phyloP scores from a whole-genome alignment of 2,113 vertebrate species.

The Prunella fulvescens region DNA sequence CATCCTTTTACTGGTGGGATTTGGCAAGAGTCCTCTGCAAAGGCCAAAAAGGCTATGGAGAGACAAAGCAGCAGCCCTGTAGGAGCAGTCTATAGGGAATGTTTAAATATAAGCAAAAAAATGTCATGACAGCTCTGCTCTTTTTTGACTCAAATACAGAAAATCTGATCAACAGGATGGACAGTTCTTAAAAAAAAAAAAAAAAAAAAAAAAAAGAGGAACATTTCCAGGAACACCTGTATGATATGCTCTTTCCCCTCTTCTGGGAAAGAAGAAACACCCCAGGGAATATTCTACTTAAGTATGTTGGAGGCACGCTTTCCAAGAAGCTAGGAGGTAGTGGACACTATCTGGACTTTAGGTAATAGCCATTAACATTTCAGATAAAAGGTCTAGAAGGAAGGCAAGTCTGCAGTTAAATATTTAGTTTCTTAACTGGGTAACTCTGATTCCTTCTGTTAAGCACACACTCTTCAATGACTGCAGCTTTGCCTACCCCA shows the following conservation, averaged over 20 bases:
- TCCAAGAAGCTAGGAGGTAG: neutral
- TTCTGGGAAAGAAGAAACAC: neutral
- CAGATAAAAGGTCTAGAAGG: neutral
- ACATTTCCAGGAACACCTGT: neutral
- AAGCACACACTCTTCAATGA: neutral
- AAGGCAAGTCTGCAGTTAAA: neutral
- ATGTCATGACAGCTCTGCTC: neutral
- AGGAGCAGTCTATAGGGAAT: neutral
- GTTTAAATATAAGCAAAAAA: neutral
- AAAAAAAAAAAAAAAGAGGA: neutral
- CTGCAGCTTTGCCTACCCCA: neutral
- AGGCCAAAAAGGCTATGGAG: neutral
- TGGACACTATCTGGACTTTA: neutral
- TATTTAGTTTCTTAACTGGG: neutral
- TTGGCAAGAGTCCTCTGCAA: neutral
- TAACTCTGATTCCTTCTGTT: neutral
- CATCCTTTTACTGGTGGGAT: neutral
- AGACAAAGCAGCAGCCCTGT: neutral
- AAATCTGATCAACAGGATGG: neutral
- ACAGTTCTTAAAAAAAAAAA: neutral
- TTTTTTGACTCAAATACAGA: neutral
- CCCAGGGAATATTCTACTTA: neutral
- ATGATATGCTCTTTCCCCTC: neutral
- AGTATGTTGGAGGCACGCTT: neutral
- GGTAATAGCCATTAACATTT: neutral